A percentile compares a stretch with the other conserved stretches of the same genome.
Evolutionary conservation across 2,888 invertebrate species (phyloP).

Genomic region (Conomelus anceps): DNA sequence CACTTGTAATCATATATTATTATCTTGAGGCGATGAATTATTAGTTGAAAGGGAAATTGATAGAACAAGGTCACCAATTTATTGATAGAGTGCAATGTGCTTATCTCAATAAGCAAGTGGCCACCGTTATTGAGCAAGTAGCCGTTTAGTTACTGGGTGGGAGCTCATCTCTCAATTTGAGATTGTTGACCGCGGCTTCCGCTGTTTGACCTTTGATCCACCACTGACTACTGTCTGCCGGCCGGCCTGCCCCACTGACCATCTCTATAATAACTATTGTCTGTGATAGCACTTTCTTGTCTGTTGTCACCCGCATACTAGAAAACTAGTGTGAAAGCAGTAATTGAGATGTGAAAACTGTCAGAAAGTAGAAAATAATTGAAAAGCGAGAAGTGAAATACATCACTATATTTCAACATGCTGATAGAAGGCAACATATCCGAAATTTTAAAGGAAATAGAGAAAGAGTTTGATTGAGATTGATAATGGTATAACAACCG

Average conservation of each 20-base stretch:
- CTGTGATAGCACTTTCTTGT: background rate
- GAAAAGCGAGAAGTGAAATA: too few relatives aligned
- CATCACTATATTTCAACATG: too few relatives aligned
- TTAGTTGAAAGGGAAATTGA: background rate
- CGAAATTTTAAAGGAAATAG: too few relatives aligned
- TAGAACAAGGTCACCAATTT: background rate
- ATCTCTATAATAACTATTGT: background rate
- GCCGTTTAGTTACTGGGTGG: background rate
- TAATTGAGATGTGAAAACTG: too few relatives aligned
- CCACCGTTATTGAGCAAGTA: background rate
- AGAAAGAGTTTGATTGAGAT: too few relatives aligned
- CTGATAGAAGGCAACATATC: too few relatives aligned
- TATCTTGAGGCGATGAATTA: background rate
- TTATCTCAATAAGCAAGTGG: background rate
- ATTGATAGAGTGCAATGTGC: background rate
- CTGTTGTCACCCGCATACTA: too few relatives aligned
- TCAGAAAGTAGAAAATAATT: too few relatives aligned
- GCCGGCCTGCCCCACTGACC: background rate
- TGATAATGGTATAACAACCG: too few relatives aligned
- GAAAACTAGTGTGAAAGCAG: too few relatives aligned
- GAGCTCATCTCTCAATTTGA: background rate
- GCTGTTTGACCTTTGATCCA: background rate
- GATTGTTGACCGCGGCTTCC: background rate
- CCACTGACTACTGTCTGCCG: too few relatives aligned
- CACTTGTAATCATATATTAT: background rate